A percentile compares a stretch with the other conserved stretches of the same genome.
phyloP scores from a whole-genome alignment of 2,113 vertebrate genomes.

The Myiopsitta monachus region DNA sequence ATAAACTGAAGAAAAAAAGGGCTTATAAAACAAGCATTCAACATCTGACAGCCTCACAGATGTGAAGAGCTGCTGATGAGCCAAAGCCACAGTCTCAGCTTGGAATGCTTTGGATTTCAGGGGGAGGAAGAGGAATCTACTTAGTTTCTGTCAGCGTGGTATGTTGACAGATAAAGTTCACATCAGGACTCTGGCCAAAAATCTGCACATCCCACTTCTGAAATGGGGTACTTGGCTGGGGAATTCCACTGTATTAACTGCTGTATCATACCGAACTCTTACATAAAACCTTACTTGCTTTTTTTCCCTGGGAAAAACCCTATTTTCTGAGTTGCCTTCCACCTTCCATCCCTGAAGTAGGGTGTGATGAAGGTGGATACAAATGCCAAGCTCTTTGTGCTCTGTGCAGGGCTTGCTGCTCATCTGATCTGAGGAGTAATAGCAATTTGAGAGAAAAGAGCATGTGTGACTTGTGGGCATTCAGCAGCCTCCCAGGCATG shows the following conservation, averaged over 20 bases:
- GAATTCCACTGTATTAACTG: not conserved
- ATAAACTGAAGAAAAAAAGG: not conserved
- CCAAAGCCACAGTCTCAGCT: not conserved
- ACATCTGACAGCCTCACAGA: not conserved
- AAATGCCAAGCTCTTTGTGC: not conserved
- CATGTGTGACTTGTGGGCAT: not conserved
- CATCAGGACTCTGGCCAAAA: not conserved
- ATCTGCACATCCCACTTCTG: not conserved
- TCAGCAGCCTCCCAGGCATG: not conserved
- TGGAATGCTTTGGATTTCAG: not conserved
- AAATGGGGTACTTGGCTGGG: not conserved
- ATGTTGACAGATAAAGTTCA: constrained; percentile 33
- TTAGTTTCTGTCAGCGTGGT: not conserved
- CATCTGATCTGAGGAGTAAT: not conserved
- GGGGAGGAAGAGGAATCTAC: not conserved
- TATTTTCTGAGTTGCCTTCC: not conserved
- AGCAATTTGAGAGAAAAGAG: not conserved
- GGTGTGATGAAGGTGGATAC: not conserved
- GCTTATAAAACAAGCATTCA: not conserved
- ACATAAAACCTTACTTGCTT: not conserved
- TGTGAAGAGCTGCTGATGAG: not conserved
- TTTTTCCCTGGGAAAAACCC: not conserved
- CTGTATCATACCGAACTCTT: not conserved
- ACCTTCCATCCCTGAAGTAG: not conserved
- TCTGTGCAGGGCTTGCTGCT: not conserved